Evolutionary conservation across 2,888 invertebrate genomes (phyloP), one percentile per base, ranked within the genome.

Genomic region (Thera obeliscata): DNA sequence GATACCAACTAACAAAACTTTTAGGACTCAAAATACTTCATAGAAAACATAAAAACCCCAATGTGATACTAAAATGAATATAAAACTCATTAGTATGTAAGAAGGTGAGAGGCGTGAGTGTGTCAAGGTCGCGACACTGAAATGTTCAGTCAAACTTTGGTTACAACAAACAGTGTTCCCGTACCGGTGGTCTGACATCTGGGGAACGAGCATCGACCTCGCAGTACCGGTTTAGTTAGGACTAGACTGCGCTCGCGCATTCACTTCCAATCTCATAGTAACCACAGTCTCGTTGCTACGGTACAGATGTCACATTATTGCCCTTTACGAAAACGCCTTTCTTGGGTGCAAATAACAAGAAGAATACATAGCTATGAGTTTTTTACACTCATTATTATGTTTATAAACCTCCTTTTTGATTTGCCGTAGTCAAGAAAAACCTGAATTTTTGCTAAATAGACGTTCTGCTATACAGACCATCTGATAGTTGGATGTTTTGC

Each of bases 131-230:
- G 64, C 58, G 56, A 65, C 43, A 55, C 54, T 64, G 48, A 63
- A 64, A 63, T 69, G 56, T 69, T 69, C 66, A 54, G 49, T 49
- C 22, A 63, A 54, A 63, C 48, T 60, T 66, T 63, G 57, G 65
- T 65, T 61, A 54, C 48, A 56, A 58, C 58, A 64, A 67, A 67
- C 64, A 66, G 57, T 46, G 43, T 52, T 52, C 64, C 61, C 62
- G 62, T 64, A 43, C 56, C 56, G 64, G 74, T 71, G 73, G 66
- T 70, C 71, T 56, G 66, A 75, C 77, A 77, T 76, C 77, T 76
- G 77, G 76, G 62, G 68, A 65, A 67, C 75, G 76, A 71, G 62
- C 76, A 58, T 67, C 74, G 75, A 77, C 77, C 77, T 73, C 75
- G 59, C 63, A 41, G 67, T 76, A 77, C 77, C 76, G 74, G 77